Base-by-base conservation (phyloP, 2,888 invertebrate species). In the Mylabris sibirica region DNA sequence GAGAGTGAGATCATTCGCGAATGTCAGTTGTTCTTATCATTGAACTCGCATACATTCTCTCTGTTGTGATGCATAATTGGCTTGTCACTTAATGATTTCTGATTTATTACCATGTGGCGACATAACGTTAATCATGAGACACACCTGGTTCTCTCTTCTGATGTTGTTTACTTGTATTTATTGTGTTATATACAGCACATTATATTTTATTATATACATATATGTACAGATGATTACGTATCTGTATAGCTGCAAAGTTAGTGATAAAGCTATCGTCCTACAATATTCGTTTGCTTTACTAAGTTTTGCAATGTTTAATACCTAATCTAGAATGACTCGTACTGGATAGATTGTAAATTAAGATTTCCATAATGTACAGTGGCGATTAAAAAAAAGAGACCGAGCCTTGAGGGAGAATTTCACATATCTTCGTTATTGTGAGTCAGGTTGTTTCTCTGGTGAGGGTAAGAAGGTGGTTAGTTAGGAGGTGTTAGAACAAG, bases 21-120 rank as follows among this genome's bases (percentile, higher is more conserved):
- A 74, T 75, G 77, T 75, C 76, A 76, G 76, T 76, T 74, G 76
- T 73, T 70, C 76, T 74, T 78, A 75, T 77, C 76, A 59, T 74
- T 71, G 62, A 70, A 68, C 72, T 75, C 70, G 24, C 57, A 57
- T 22, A 57, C 4, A 24, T 12, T 24, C 9, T 49, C 49, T 49
- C 22, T 57, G 12, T 24, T 75, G 71, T 77, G 76, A 77, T 77
- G 77, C 76, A 76, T 79, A 79, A 80, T 79, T 80, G 78, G 79
- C 77, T 78, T 78, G 79, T 80, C 79, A 78, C 78, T 75, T 80
- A 80, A 80, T 80, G 78, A 80, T 79, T 77, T 76, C 79, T 79
- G 78, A 80, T 80, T 80, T 80, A 80, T 80, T 76, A 72, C 76
- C 70, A 71, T 74, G 69, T 71, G 71, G 75, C 75, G 73, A 76